Base-by-base conservation (phyloP, 2,888 invertebrate genomes). In the Parnassius glacialis region DNA sequence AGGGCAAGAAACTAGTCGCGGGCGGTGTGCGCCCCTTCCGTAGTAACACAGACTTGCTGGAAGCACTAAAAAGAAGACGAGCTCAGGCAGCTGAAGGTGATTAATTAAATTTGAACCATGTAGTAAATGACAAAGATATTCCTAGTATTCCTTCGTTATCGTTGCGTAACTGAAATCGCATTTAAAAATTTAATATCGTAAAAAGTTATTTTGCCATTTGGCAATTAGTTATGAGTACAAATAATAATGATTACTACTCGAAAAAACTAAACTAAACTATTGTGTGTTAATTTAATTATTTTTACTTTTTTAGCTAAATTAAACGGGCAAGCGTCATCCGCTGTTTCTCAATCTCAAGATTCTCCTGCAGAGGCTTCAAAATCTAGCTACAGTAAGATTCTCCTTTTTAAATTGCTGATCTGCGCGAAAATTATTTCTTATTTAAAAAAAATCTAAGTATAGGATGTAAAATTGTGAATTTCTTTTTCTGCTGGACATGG, bases 41-140 rank as follows among this genome's bases (percentile, higher is more conserved):
- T 73, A 96, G 95, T 75, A 96, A 96, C 83, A 94, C 95, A 63
- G 96, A 96, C 73, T 92, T 96, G 42, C 84, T 96, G 53, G 95
- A 94, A 60, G 93, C 95, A 0, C 85, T 96, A 63, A 96, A 95
- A 81, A 94, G 94, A 73, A 92, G 95, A 74, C 92, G 95, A 71
- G 94, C 94, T 65, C 94, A 95, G 78, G 95, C 92, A 16, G 94
- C 93, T 68, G 93, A 92, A 80, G 92, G 93, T 93, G 13, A 43
- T 43, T 48, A 43, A 43, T 43, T 34, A 34, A 25, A 34, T 34
- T 34, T 34, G 34, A 34, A 34, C 34, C 34, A 5, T 34, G 34
- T 7, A 34, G 7, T 34, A 34, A 34, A 34, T 34, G 0, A 5
- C 34, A 34, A 34, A 34, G 5, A 34, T 34, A 7, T 34, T 34